These are phyloP conservation scores for Strix uralensis DNA, from an alignment of 2,113 vertebrate genomes.

Conservation along the genomic window DNA sequence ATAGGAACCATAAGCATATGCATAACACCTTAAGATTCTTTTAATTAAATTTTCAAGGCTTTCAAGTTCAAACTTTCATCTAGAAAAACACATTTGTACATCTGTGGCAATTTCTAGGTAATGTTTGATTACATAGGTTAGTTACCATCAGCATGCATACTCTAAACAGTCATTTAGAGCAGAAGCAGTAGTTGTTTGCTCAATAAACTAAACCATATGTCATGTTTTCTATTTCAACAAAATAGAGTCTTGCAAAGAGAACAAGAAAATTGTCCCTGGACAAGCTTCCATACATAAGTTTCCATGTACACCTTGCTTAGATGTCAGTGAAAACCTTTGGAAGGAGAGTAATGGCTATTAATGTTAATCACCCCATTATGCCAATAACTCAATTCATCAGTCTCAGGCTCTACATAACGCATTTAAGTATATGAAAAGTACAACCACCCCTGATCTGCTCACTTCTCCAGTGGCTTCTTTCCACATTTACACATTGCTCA, in stretches of 20 bases:
- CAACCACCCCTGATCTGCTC: background rate
- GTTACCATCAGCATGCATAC: background rate
- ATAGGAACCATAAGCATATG: background rate
- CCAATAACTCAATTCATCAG: background rate
- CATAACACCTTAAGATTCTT: background rate
- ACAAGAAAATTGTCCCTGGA: background rate
- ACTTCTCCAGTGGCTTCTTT: background rate
- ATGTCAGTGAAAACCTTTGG: background rate
- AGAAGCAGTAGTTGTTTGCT: background rate
- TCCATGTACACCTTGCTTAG: background rate
- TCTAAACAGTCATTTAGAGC: slow-evolving; percentile 5
- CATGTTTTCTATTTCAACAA: background rate
- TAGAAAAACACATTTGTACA: background rate
- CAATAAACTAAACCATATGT: background rate
- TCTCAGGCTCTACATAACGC: background rate
- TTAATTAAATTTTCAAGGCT: background rate
- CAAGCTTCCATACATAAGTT: background rate
- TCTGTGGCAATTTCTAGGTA: slow-evolving; percentile 3
- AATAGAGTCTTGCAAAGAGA: background rate
- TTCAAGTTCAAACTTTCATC: background rate
- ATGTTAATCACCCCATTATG: background rate
- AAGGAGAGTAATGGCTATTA: background rate
- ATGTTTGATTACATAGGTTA: slow-evolving; percentile 17
- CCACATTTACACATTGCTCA: background rate
- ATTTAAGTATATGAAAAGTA: background rate